Base-by-base conservation (phyloP, 2,797 vertebrate genomes). In the Clarias fuscus region DNA sequence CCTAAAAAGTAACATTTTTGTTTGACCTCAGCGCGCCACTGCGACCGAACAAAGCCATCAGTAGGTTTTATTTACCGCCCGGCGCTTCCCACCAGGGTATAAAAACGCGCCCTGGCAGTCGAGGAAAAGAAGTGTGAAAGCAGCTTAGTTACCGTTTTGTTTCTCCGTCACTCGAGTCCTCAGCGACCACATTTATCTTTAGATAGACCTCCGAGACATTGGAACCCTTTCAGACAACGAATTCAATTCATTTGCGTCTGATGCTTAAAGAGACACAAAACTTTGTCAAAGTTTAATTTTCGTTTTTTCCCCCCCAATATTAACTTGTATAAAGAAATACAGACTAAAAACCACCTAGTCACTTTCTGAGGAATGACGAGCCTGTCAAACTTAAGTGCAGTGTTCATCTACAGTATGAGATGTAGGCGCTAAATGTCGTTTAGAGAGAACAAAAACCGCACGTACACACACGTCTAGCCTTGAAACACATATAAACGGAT, bases 401-500 rank as follows among this genome's bases (percentile, higher is more conserved):
- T 7, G 37, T 71, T 70, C 7, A 33, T 83, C 27, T 20, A 37
- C 37, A 37, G 37, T 37, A 15, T 71, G 48, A 30, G 22, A 24
- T 59, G 11, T 71, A 24, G 27, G 7, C 30, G 14, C 10, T 18
- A 0, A 4, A 4, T 20, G 8, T 30, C 5, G 40, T 13, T 11
- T 40, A 5, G 1, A 37, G 33, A 17, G 70, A 14, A 43, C 5
- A 24, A 37, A 37, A 83, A 13, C 27, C 65, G 15, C 11, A 17
- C 13, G 15, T 17, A 48, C 27, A 18, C 10, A n/a, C 61, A n/a
- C 7, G 33, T 22, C 15, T 73, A 75, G 40, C 85, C 68, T 73
- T 83, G 79, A 77, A 59, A 76, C 33, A 24, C n/a, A 56, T 75
- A 85, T 84, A 70, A 78, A 78, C 65, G 67, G 75, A 76, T 72